Conservation (phyloP, 2,888 invertebrate species). For the Conus canariensis region DNA sequence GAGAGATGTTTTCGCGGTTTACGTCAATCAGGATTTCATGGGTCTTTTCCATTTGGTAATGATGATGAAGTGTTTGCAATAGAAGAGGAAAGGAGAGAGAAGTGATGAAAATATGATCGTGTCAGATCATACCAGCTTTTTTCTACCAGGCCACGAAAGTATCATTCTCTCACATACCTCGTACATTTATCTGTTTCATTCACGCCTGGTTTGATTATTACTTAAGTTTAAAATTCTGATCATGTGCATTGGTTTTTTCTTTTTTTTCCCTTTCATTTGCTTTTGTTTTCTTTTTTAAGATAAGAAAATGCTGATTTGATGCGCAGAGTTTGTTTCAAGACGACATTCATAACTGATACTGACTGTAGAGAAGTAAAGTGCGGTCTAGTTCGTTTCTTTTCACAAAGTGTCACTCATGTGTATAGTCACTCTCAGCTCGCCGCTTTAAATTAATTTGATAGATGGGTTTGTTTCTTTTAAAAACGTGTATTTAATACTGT, state of each 20-base stretch:
- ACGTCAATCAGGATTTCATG: too few species aligned
- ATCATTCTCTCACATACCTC: not conserved
- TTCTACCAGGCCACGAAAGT: not conserved
- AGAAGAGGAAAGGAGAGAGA: too few species aligned
- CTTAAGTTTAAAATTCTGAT: not conserved
- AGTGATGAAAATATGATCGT: too few species aligned
- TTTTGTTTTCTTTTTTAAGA: constrained; percentile 20
- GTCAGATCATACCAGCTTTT: too few species aligned
- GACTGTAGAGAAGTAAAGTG: not conserved
- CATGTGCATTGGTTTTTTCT: constrained; percentile 2
- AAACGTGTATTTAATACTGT: not conserved
- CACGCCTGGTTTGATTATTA: not conserved
- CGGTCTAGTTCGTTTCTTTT: not conserved
- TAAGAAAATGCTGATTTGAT: constrained; percentile 42
- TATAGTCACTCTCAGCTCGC: not conserved
- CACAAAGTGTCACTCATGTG: constrained; percentile 12
- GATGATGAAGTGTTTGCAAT: too few species aligned
- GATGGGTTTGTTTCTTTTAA: not conserved
- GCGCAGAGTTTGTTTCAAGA: constrained; percentile 14
- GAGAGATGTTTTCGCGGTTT: too few species aligned
- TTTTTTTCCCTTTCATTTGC: constrained; percentile 30
- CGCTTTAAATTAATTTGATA: not conserved
- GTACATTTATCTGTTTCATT: constrained; percentile 7
- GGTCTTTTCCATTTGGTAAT: too few species aligned
- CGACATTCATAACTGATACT: not conserved